These are phyloP conservation scores for Scarus forsteni DNA, from an alignment of 2,797 vertebrate genomes.

Conservation along the genomic window DNA sequence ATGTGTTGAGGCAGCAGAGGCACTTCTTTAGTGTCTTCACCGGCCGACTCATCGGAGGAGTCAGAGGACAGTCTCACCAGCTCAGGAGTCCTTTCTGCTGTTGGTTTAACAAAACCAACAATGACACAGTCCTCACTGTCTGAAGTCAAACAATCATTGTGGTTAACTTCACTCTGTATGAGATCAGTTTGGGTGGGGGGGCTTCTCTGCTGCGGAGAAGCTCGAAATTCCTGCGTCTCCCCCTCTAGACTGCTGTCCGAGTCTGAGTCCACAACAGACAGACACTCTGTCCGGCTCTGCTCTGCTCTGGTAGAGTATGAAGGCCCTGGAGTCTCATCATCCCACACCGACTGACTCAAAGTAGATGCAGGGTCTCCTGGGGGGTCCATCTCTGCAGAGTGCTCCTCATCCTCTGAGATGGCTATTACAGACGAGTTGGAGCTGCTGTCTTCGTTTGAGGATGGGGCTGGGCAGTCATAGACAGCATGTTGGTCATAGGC, in stretches of 20 bases:
- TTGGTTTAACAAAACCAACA: slow-evolving; percentile 91
- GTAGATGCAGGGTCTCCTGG: slow-evolving; percentile 67
- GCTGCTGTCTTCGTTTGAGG: slow-evolving; percentile 90
- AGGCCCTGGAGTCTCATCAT: slow-evolving; percentile 96
- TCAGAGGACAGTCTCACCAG: slow-evolving; percentile 93
- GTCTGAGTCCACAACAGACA: slow-evolving; percentile 86
- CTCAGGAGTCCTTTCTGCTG: slow-evolving; percentile 92
- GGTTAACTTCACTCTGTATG: slow-evolving; percentile 34
- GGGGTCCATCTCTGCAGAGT: slow-evolving; percentile 73
- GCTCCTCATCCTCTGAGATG: slow-evolving; percentile 90
- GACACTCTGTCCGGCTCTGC: slow-evolving; percentile 64
- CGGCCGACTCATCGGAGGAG: slow-evolving; percentile 88
- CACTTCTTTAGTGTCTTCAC: slow-evolving; percentile 77
- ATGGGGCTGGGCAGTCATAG: slow-evolving; percentile 91
- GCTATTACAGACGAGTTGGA: slow-evolving; percentile 91
- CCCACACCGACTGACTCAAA: slow-evolving; percentile 89
- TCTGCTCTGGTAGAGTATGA: slow-evolving; percentile 90
- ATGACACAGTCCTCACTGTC: slow-evolving; percentile 91
- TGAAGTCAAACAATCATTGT: slow-evolving; percentile 57
- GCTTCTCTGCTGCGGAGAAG: slow-evolving; percentile 50
- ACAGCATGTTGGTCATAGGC: slow-evolving; percentile 92
- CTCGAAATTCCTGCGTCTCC: slow-evolving; percentile 64
- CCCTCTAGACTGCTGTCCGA: slow-evolving; percentile 87
- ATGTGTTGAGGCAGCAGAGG: slow-evolving; percentile 80
- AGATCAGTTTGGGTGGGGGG: slow-evolving; percentile 32